Percentiles rank a stretch among this genome's conserved stretches.
Conservation (phyloP, 2,113 vertebrate species). For the Sinocyclocheilus maitianheensis region DNA sequence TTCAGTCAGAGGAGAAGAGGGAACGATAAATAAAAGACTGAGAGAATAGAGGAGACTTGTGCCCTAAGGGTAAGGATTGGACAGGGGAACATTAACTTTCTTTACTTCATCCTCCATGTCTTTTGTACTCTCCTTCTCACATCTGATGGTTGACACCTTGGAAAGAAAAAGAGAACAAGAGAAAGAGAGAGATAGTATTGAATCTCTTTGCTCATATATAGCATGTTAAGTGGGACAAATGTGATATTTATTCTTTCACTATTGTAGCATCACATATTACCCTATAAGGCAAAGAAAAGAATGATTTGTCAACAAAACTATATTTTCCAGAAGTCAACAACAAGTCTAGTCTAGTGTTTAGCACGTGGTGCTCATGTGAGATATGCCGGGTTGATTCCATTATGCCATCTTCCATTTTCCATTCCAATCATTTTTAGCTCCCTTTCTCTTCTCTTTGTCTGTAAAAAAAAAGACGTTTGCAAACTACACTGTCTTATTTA, state of each 20-base stretch:
- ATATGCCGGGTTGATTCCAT: not conserved
- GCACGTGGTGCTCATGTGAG: too few relatives aligned
- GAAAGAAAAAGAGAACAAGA: conserved; percentile 20
- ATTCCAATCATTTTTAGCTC: not conserved
- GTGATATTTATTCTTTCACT: not conserved
- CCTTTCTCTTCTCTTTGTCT: too few relatives aligned
- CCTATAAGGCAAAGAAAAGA: not conserved
- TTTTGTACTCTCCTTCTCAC: conserved; percentile 61
- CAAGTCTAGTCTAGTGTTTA: not conserved
- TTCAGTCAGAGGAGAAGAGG: conserved; percentile 45
- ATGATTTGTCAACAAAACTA: not conserved
- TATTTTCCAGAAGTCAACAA: not conserved
- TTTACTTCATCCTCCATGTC: conserved; percentile 51
- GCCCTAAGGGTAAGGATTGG: conserved; percentile 55
- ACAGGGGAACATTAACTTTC: conserved; percentile 75
- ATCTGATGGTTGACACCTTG: conserved; percentile 26
- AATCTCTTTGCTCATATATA: not conserved
- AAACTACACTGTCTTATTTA: too few relatives aligned
- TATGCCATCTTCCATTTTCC: not conserved
- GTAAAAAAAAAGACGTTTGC: too few relatives aligned
- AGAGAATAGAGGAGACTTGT: conserved; percentile 50
- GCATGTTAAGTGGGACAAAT: conserved; percentile 19
- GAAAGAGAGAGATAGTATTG: conserved; percentile 8
- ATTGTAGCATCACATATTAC: not conserved
- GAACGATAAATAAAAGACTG: conserved; percentile 46